Base-by-base conservation (phyloP, 2,888 invertebrate genomes). In the Ariolimax columbianus region DNA sequence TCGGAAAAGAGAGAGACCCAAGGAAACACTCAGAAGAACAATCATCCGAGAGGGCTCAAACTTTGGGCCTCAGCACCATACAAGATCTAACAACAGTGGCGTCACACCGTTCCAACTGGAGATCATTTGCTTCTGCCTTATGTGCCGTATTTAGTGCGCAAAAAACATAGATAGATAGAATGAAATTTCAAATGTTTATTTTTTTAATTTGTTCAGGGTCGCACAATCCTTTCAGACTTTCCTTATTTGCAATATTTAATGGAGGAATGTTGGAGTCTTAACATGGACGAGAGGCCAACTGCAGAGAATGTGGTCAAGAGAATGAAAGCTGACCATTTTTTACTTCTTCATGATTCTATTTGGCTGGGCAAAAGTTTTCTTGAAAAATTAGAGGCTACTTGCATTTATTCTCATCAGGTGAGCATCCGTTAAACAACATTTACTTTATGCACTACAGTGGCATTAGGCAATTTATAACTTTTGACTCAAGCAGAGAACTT, bases 241-340 rank as follows among this genome's bases (percentile, higher is more conserved):
- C 92, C 92, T 11, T 89, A 84, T 66, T 80, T 93, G 82, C 91
- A 92, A 63, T 43, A 84, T 9, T 84, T 92, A 80, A 92, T 93
- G 91, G 63, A 81, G 43, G 40, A 80, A 38, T 91, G 92, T 82
- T 92, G 92, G 92, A 81, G 86, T 11, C 86, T 85, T 66, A 83
- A 84, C 1, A 90, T 90, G 19, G 73, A 59, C 11, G 80, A 88
- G 3, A 87, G 93, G 36, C 92, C 92, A 0, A 85, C 87, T 23
- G 91, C 92, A 9, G 36, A 80, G 17, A 86, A 87, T 17, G 87
- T 92, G 47, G 82, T 89, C 14, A 86, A 86, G 3, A 68, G 51
- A 30, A 90, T 92, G 90, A 86, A 89, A 79, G 87, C 88, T 40
- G 68, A 86, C 11, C 87, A 89, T 75, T 92, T 91, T 78, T 75